These are phyloP conservation scores for Micromussa lordhowensis DNA, from an alignment of 92 coral and sea anemone genomes.

Conservation along the genomic window DNA sequence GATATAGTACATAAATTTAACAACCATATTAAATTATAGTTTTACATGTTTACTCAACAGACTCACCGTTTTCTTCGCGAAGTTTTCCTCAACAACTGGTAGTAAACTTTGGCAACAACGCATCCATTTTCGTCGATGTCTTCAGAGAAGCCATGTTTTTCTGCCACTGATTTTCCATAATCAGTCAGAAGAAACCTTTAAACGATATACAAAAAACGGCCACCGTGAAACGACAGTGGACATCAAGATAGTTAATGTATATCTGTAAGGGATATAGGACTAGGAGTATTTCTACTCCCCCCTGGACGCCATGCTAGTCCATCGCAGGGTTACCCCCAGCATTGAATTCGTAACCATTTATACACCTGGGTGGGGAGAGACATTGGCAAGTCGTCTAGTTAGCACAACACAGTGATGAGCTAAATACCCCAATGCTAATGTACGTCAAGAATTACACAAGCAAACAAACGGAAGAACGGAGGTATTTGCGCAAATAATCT, in stretches of 20 bases:
- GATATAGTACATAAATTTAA: not conserved
- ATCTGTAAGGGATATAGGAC: no score
- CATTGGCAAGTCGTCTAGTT: no score
- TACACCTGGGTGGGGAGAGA: no score
- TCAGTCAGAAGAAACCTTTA: conserved; percentile 82
- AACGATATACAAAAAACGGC: not conserved
- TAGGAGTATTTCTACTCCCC: no score
- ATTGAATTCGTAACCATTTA: no score
- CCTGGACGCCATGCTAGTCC: no score
- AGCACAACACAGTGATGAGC: no score
- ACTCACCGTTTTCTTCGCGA: conserved; percentile 72
- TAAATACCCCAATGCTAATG: no score
- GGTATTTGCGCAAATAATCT: not conserved
- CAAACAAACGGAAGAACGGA: not conserved
- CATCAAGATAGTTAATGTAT: no score
- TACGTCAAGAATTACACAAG: not conserved
- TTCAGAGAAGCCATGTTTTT: conserved; percentile 75
- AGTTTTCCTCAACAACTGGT: conserved; percentile 80
- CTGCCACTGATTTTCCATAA: conserved; percentile 85
- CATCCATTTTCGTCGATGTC: conserved; percentile 83
- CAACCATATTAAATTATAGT: not conserved
- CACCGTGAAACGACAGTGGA: not conserved
- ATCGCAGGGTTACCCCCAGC: no score
- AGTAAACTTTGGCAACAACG: conserved; percentile 79
- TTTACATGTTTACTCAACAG: not conserved